These are phyloP conservation scores for Anodontia alba DNA, from an alignment of 2,888 invertebrate species.

Conservation along the genomic window DNA sequence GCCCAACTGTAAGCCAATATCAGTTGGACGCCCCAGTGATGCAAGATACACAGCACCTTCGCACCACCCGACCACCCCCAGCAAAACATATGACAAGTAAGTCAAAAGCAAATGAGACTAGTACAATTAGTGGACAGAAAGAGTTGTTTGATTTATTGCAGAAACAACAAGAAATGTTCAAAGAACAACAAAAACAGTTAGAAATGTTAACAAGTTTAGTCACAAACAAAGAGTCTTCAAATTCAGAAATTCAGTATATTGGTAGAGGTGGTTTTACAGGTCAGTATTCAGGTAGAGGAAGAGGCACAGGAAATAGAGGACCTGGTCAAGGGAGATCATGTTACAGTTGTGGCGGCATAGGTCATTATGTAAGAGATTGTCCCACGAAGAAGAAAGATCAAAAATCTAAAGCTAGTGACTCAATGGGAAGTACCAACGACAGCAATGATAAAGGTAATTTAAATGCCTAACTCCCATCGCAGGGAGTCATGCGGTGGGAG, in stretches of 20 bases:
- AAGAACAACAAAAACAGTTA: background rate
- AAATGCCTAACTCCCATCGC: background rate
- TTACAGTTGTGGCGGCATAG: background rate
- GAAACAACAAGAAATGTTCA: background rate
- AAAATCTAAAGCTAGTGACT: too few relatives aligned
- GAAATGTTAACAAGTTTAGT: background rate
- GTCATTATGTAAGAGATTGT: slow-evolving; percentile 6
- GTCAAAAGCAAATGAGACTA: too few relatives aligned
- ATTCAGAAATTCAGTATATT: background rate
- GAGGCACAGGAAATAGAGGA: background rate
- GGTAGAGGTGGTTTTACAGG: background rate
- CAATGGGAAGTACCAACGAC: too few relatives aligned
- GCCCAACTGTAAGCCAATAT: too few relatives aligned
- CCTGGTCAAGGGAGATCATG: background rate
- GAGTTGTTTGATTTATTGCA: background rate
- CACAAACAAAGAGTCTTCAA: background rate
- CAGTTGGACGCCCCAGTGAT: too few relatives aligned
- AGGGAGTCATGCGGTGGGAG: slow-evolving; percentile 8
- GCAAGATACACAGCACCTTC: too few relatives aligned
- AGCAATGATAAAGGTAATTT: background rate
- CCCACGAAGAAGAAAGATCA: background rate
- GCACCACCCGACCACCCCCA: too few relatives aligned
- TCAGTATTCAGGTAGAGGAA: background rate
- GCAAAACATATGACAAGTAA: too few relatives aligned
- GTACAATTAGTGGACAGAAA: background rate